Percentiles rank a stretch among this genome's conserved stretches.
These are phyloP conservation scores for Agrypnia vestita DNA, from an alignment of 1,140 invertebrate genomes.

Conservation along the genomic window DNA sequence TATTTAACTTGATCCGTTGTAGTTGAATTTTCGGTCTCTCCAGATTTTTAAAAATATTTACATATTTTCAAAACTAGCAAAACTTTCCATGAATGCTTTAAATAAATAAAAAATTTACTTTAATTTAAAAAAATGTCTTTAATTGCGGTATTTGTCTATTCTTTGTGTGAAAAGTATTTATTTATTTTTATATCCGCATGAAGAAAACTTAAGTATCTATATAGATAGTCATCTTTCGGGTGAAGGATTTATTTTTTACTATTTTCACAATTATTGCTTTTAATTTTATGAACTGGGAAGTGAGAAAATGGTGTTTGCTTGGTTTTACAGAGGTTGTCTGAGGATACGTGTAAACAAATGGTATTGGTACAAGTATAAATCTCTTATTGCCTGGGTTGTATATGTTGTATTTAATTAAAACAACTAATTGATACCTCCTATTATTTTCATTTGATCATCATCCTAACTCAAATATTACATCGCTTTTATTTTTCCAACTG, in stretches of 20 bases:
- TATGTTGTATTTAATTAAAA: slow-evolving; percentile 36
- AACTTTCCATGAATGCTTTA: not conserved
- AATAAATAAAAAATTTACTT: not conserved
- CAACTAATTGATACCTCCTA: slow-evolving; percentile 27
- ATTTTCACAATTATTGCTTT: not conserved
- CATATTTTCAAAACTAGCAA: too few relatives aligned
- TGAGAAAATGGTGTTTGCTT: slow-evolving; percentile 64
- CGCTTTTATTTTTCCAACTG: too few relatives aligned
- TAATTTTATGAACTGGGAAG: slow-evolving; percentile 12
- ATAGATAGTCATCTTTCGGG: slow-evolving; percentile 15
- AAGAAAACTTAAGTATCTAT: too few relatives aligned
- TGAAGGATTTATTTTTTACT: slow-evolving; percentile 19
- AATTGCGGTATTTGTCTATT: too few relatives aligned
- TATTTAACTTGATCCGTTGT: too few relatives aligned
- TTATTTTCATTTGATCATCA: not conserved
- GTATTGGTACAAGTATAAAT: slow-evolving; percentile 77
- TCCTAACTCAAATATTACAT: too few relatives aligned
- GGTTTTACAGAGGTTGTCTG: slow-evolving; percentile 85
- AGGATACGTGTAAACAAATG: slow-evolving; percentile 87
- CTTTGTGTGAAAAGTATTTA: too few relatives aligned
- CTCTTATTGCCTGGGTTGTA: slow-evolving; percentile 53
- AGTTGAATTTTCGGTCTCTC: too few relatives aligned
- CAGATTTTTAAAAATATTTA: too few relatives aligned
- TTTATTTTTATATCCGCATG: too few relatives aligned
- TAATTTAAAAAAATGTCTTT: too few relatives aligned